Evolutionary conservation across 2,888 invertebrate species (phyloP), one percentile per base, ranked within the genome.

Genomic region (Agelastica alni): DNA sequence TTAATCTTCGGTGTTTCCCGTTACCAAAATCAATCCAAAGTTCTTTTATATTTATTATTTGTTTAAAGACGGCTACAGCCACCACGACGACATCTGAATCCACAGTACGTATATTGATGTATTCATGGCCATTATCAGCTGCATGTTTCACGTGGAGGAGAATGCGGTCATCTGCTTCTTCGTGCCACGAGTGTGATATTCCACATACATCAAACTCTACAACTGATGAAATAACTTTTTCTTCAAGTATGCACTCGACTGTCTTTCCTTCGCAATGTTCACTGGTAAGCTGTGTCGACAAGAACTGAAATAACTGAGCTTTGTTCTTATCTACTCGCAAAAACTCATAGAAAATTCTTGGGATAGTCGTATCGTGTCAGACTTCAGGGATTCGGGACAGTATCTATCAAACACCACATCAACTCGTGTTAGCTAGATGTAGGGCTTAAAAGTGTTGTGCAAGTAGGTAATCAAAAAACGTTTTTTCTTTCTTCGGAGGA

Each of bases 101-200:
- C 46, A 31, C 45, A 28, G 1, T 45, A 34, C 31, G 17, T 17
- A 42, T 5, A 10, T 12, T 42, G 32, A 45, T 16, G 31, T 16
- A n/a, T 9, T 18, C 30, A 28, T 51, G 18, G 12, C 51, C 44
- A 51, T 43, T 51, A 43, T 43, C 43, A 36, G 28, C 51, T 49
- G 41, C 42, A 49, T 49, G 31, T 31, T 49, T 49, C 3, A 14
- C 51, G 20, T 51, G 32, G 6, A 51, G 43, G 13, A 51, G 51
- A 43, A 51, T 22, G 30, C 42, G 9, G n/a, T 34, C 36, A 20
- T 43, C 43, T 43, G 34, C 51, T 51, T 32, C 26, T 43, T 44
- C 43, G 28, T 51, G 44, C 42, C 42, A 51, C 30, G 43, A 30
- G 31, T 22, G 13, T 26, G 37, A 28, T 28, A 43, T 43, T 28